Base-by-base conservation (phyloP, 2,888 invertebrate genomes). In the Schrankia costaestrigalis region DNA sequence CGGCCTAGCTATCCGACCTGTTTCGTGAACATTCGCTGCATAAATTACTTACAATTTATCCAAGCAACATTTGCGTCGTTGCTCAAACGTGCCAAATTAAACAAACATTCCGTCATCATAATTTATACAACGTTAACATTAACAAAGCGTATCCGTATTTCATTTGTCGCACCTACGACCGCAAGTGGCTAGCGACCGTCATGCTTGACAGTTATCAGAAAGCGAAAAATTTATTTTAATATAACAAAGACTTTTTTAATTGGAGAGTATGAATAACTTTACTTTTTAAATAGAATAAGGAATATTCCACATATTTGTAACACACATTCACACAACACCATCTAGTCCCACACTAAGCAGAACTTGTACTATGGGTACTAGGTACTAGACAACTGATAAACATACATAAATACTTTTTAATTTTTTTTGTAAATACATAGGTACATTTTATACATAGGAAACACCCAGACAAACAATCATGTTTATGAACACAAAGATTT, bases 11-110 rank as follows among this genome's bases (percentile, higher is more conserved):
- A 13, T 11, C 25, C 13, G 11, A 25, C 3, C 25, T 25, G 12
- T 71, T 69, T 74, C 75, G 72, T 76, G 77, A 76, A 73, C 74
- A 66, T 74, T 75, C 57, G 55, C 68, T 69, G 79, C 76, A 84
- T 84, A 83, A 83, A 85, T 83, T 80, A 83, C 43, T 53, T 46
- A 57, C 45, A 57, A 46, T 71, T 72, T 74, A 74, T 69, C 63
- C 63, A 56, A 55, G 55, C 56, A 64, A 66, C 63, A 61, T 70
- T 71, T 68, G 62, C 57, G 60, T 57, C 68, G 43, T 46, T 44
- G 57, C 51, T 63, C 68, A 63, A 70, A 72, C 67, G 69, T 73
- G 70, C 65, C 69, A 71, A 75, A 78, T 77, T 70, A 71, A 71
- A 74, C 68, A 71, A 71, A 76, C 71, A 72, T 72, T 66, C 60